Evolutionary conservation across 92 coral and sea anemone genomes (phyloP), one percentile per base, ranked within the genome.

Genomic region (Porites evermanni): DNA sequence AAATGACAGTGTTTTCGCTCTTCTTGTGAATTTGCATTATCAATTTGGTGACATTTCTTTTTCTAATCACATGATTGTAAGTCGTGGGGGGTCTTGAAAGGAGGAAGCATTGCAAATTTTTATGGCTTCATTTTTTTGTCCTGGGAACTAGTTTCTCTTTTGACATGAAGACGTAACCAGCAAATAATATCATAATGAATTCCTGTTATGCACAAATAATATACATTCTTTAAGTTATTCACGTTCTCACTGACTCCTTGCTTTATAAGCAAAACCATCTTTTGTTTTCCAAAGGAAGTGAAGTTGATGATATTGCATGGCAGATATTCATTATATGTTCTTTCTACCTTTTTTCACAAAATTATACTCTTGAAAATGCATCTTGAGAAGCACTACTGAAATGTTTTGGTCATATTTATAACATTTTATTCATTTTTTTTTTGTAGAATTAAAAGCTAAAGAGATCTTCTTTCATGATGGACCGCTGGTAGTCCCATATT

Each of bases 401-500:
- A 18, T 7, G 11, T 47, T 12, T n/a, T 2, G 14, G 64, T 59
- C 17, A 12, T 12, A 59, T 16, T 12, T 12, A 59, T 12, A 16
- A 59, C 4, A 59, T 16, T 59, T 24, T n/a, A 53, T n/a, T n/a
- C n/a, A n/a, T n/a, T 21, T 7, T 80, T n/a, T 6, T 6, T 79
- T 64, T 20, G 21, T 59, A 79, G 82, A 64, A 17, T 8, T 3
- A 8, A 47, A 64, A 0, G 32, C n/a, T 18, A 63, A 64, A 64
- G 72, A 79, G 13, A 19, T 2, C 53, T 24, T n/a, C 0, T 1
- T n/a, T 12, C 4, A 21, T 7, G 23, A 0, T 17, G 51, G 12
- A 26, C 51, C 26, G n/a, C 24, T 81, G 77, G 3, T 56, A n/a
- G 74, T 81, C 51, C 85, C 85, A 2, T 81, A 68, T 24, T 68